Base-by-base conservation (phyloP, 2,113 vertebrate species). In the Pygoscelis adeliae region DNA sequence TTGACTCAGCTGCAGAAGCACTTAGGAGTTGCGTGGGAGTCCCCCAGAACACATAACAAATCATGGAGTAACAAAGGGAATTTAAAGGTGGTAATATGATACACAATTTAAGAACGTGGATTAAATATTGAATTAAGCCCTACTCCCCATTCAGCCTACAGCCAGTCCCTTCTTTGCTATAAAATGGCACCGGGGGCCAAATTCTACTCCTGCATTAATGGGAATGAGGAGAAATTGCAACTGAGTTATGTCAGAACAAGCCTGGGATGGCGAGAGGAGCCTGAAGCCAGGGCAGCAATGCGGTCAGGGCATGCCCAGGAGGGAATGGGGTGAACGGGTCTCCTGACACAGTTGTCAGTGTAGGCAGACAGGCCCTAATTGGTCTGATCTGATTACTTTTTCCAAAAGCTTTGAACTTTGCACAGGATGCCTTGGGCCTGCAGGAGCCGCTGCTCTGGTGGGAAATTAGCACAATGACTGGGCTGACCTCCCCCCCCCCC, bases 361-460 rank as follows among this genome's bases (percentile, higher is more conserved):
- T 90, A 91, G 90, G 95, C 86, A 93, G 93, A 93, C 89, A 95
- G 91, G 71, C 87, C 86, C 91, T 97, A 95, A 97, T 92, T 90
- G 95, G 89, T 55, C 85, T 89, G 93, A 90, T 92, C 87, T 96
- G 84, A 89, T 82, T 58, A 56, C 93, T 83, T 90, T 96, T 88
- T 87, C 85, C 91, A 96, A 91, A 95, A 93, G 94, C 90, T 97
- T 97, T 96, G 95, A 96, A 95, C 94, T 95, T 94, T 88, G 38
- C 87, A 36, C 77, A 94, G 87, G 90, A 87, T 96, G 88, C 87
- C 90, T 89, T 71, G 66, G 80, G 91, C 87, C 73, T 67, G 69
- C 53, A 55, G 87, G 73, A 96, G 83, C 79, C 17, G 9, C 55
- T 76, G 76, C 71, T 92, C 34, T 59, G 52, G 58, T 46, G 69